Evolutionary conservation across 1,140 invertebrate genomes (phyloP).

Genomic region (Drosophila lowei): DNA sequence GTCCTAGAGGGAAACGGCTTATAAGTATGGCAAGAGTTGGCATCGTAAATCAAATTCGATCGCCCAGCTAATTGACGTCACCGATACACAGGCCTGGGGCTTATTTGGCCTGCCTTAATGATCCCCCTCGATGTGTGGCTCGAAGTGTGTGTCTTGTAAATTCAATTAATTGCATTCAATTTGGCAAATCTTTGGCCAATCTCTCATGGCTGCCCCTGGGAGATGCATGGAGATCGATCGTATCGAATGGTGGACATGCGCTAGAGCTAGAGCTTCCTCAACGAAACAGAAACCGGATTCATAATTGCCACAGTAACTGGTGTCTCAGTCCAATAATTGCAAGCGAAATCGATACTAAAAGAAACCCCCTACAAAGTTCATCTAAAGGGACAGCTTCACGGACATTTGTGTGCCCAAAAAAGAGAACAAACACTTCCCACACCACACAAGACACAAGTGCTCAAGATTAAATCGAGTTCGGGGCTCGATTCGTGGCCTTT

Average conservation of each 20-base stretch:
- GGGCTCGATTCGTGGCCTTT: slow-evolving; percentile 15
- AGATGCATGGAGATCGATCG: not conserved
- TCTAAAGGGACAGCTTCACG: too few relatives aligned
- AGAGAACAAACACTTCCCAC: not conserved
- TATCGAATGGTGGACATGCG: not conserved
- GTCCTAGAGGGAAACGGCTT: slow-evolving; percentile 50
- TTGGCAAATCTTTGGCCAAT: slow-evolving; percentile 12
- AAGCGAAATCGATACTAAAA: too few relatives aligned
- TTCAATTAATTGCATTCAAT: slow-evolving; percentile 49
- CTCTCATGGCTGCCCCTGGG: slow-evolving; percentile 7
- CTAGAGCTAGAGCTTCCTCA: too few relatives aligned
- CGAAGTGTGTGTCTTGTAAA: slow-evolving; percentile 33
- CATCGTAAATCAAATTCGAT: slow-evolving; percentile 11
- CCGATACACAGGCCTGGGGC: slow-evolving; percentile 2
- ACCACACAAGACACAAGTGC: not conserved
- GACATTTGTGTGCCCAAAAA: too few relatives aligned
- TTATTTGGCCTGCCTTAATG: slow-evolving; percentile 11
- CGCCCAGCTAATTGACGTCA: slow-evolving; percentile 14
- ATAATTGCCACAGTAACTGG: not conserved
- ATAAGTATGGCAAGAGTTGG: slow-evolving; percentile 34
- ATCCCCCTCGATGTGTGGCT: slow-evolving; percentile 23
- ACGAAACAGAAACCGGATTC: slow-evolving; percentile 31
- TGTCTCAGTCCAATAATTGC: not conserved
- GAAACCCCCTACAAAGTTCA: too few relatives aligned
- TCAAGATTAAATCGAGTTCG: not conserved